phyloP scores from a whole-genome alignment of 2,888 invertebrate genomes.

The Phalera bucephala region DNA sequence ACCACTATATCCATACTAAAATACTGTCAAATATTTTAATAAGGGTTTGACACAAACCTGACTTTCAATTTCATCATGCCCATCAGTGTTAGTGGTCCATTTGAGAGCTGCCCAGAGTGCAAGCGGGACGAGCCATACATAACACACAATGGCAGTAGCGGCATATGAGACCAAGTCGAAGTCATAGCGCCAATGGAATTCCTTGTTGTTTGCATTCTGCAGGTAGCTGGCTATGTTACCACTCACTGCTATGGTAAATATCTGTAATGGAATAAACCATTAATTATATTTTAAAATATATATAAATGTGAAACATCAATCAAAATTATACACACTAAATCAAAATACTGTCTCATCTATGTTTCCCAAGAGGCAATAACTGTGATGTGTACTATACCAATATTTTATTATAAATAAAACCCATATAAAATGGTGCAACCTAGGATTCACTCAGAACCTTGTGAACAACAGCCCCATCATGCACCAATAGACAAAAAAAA shows the following conservation, averaged over 20 bases:
- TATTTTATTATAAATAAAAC: too few species aligned
- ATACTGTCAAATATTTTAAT: too few species aligned
- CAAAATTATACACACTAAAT: too few species aligned
- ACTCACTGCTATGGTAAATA: slow-evolving; percentile 97
- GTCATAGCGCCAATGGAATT: slow-evolving; percentile 94
- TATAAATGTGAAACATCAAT: neutral
- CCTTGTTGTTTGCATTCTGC: slow-evolving; percentile 85
- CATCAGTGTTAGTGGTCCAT: slow-evolving; percentile 86
- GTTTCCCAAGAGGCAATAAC: too few species aligned
- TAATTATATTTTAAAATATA: neutral
- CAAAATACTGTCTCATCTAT: too few species aligned
- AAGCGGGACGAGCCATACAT: slow-evolving; percentile 93
- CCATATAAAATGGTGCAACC: too few species aligned
- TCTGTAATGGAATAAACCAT: slow-evolving; percentile 61
- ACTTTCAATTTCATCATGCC: slow-evolving; percentile 85
- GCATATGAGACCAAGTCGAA: slow-evolving; percentile 96
- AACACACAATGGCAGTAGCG: slow-evolving; percentile 93
- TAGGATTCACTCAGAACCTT: too few species aligned
- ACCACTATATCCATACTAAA: too few species aligned
- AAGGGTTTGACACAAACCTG: slow-evolving; percentile 64
- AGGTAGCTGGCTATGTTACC: slow-evolving; percentile 97
- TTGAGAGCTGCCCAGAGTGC: slow-evolving; percentile 93
- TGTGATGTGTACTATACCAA: too few species aligned
- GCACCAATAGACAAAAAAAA: too few species aligned
- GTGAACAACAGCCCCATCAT: too few species aligned